phyloP scores from a whole-genome alignment of 2,888 invertebrate genomes.

The Quadroppia sp. region DNA sequence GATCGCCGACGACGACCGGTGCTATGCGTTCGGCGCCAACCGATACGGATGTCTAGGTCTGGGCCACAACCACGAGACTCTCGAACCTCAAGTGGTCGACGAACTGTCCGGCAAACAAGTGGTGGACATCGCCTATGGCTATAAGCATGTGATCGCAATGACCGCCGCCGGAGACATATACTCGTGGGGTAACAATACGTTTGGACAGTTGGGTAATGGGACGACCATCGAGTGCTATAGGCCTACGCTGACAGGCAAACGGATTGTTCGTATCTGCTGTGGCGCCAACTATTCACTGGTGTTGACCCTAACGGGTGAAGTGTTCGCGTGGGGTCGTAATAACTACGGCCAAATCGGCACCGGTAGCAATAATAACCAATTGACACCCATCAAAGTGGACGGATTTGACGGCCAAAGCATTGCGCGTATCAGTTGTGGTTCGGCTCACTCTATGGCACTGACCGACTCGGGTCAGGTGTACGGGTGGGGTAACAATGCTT shows the following conservation, averaged over 20 bases:
- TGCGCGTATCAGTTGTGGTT: constrained; percentile 21
- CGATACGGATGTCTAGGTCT: constrained; percentile 28
- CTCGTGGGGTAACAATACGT: constrained; percentile 40
- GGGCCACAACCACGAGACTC: constrained; percentile 24
- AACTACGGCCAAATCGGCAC: constrained; percentile 42
- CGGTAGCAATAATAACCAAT: constrained; percentile 36
- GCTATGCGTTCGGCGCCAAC: constrained; percentile 27
- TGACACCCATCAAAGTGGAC: constrained; percentile 32
- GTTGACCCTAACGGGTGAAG: constrained; percentile 38
- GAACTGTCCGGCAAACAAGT: constrained; percentile 33
- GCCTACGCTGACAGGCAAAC: constrained; percentile 34
- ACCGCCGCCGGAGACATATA: constrained; percentile 35
- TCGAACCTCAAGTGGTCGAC: constrained; percentile 28
- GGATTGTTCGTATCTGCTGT: constrained; percentile 31
- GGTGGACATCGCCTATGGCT: constrained; percentile 26
- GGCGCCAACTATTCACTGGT: constrained; percentile 38
- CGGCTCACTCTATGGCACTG: constrained; percentile 37
- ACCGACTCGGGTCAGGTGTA: constrained; percentile 29
- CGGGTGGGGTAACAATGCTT: constrained; percentile 40
- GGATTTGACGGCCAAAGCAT: constrained; percentile 24
- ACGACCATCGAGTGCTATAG: constrained; percentile 33
- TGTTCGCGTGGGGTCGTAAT: constrained; percentile 40
- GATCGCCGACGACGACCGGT: constrained; percentile 24
- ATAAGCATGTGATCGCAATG: constrained; percentile 38
- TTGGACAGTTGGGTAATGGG: constrained; percentile 40